Base-by-base conservation (phyloP, 1,140 invertebrate species). In the Acarapis woodi region DNA sequence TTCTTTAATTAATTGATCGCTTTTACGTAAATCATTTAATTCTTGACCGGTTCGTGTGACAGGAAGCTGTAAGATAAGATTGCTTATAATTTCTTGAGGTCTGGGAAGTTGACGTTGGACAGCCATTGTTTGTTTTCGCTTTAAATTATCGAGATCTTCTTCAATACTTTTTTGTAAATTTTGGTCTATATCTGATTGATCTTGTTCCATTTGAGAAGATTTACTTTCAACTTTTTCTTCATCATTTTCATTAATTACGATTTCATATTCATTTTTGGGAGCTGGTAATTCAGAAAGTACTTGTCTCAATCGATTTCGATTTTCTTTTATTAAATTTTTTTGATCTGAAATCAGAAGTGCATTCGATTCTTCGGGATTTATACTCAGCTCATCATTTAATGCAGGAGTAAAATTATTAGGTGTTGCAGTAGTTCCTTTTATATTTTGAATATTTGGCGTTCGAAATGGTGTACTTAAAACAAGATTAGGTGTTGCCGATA, bases 211-310 rank as follows among this genome's bases (percentile, higher is more conserved):
- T 12, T 37, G 8, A 10, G 30, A 12, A 5, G 25, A 22, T 26
- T 26, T 4, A 35, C 58, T 44, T 0, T 46, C 52, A 23, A 59
- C 58, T 3, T 60, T 60, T 12, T 39, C 46, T 10, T 52, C 46
- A 10, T 85, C 77, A 26, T 75, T 67, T 42, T 88, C 79, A 0
- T 83, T 80, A 8, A 94, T 73, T 29, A 96, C 83, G 51, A 99
- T 90, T 58, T 97, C 88, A 58, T 88, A 97, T 57, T 97, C 88
- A 55, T 97, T 96, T 41, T 74, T 72, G 0, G 93, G 90, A 20
- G 65, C 52, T 3, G 90, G 93, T 38, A 99, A 57, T 8, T 68
- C 57, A 23, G 67, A 68, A 10, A 96, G 55, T 2, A 73, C 71
- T 38, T 66, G 63, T 31, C 66, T 64, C 8, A 96, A 59, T 30